These are phyloP conservation scores for Diarsia mendica DNA, from an alignment of 2,888 invertebrate species.

Conservation along the genomic window DNA sequence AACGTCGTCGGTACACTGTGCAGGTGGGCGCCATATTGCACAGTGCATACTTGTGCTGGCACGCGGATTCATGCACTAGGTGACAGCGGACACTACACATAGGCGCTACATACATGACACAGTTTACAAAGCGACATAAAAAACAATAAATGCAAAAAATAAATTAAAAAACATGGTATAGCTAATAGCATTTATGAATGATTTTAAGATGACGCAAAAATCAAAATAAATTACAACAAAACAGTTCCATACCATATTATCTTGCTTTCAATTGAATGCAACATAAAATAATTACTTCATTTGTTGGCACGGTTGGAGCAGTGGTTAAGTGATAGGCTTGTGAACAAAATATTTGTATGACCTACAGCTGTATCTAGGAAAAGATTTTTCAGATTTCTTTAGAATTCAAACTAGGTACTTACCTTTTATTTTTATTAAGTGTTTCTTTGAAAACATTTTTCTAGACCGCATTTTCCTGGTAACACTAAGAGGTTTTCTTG, in stretches of 20 bases:
- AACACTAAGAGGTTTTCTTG: no score
- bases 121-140: constrained; percentile 54
- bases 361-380: no score
- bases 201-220: neutral
- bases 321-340: no score
- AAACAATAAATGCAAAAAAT: constrained; percentile 30
- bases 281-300: no score
- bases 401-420: no score
- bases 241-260: neutral
- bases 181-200: neutral
- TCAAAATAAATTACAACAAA: neutral
- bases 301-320: no score
- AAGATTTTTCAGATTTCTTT: no score
- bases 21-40: constrained; percentile 82
- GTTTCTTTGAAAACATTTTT: no score
- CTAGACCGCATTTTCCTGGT: no score
- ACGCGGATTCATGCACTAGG: constrained; percentile 87
- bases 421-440: no score
- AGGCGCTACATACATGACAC: constrained; percentile 66
- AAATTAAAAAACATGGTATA: neutral
- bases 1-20: constrained; percentile 82
- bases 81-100: constrained; percentile 84
- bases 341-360: no score
- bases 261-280: neutral
- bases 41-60: constrained; percentile 84